Evolutionary conservation across 2,797 vertebrate species (phyloP).

Genomic region (Glossophaga mutica): DNA sequence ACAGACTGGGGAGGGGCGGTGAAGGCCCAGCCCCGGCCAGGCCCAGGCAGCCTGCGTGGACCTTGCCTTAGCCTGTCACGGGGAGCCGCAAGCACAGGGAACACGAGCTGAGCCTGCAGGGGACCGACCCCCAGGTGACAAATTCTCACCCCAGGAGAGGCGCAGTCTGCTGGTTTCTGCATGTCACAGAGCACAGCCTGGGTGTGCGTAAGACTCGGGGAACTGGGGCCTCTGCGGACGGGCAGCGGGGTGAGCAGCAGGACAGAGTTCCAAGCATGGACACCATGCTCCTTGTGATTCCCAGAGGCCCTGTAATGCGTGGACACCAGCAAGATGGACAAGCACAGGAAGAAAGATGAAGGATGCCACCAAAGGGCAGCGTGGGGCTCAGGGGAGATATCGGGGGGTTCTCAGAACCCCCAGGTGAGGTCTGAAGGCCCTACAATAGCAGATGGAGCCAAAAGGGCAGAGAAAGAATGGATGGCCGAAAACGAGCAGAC

Average conservation of each 20-base stretch:
- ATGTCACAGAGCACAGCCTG: rapidly evolving
- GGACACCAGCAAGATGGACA: neutral
- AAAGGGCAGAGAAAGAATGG: neutral
- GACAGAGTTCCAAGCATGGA: neutral
- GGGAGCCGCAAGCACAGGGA: neutral
- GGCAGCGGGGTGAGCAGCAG: neutral
- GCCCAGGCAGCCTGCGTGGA: neutral
- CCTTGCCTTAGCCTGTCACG: rapidly evolving
- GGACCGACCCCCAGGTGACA: no score
- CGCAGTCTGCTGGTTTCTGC: neutral
- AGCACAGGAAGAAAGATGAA: neutral
- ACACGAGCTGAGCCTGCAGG: rapidly evolving
- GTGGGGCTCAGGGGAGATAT: rapidly evolving
- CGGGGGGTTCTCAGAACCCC: neutral
- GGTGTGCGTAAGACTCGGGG: rapidly evolving
- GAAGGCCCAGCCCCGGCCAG: no score
- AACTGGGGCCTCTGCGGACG: rapidly evolving
- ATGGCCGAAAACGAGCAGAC: no score
- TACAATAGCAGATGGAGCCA: neutral
- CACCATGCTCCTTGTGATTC: neutral
- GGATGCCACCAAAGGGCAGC: neutral
- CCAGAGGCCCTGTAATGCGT: rapidly evolving
- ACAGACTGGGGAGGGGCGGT: rapidly evolving
- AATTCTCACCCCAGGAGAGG: neutral
- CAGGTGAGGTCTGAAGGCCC: neutral